A percentile compares a stretch with the other conserved stretches of the same genome.
phyloP scores from a whole-genome alignment of 2,888 invertebrate species.

The Drosophila birchii region DNA sequence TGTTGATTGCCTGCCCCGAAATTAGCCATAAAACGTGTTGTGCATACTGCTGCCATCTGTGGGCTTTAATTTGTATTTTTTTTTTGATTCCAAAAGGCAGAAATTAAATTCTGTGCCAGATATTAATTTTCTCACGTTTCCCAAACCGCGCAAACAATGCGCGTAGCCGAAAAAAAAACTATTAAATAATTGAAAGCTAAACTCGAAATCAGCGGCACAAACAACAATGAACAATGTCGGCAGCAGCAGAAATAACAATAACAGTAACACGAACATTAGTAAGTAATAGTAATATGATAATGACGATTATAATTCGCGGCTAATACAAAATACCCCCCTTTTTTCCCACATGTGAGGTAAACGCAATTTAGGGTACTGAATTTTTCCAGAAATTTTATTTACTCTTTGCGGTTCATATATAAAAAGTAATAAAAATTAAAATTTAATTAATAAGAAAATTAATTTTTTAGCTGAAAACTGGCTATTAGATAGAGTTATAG shows the following conservation, averaged over 20 bases:
- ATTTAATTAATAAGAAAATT: background rate
- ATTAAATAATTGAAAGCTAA: conserved; percentile 71
- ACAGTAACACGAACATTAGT: conserved; percentile 38
- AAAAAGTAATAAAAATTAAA: no score
- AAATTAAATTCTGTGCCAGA: conserved; percentile 53
- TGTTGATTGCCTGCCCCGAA: conserved; percentile 48
- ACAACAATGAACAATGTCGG: conserved; percentile 15
- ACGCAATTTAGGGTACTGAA: conserved; percentile 1
- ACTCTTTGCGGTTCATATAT: fast-evolving
- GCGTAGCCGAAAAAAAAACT: conserved; percentile 36
- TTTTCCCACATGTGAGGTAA: conserved; percentile 39
- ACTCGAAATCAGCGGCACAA: conserved; percentile 30
- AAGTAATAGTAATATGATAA: conserved; percentile 58
- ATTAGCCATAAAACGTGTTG: conserved; percentile 78
- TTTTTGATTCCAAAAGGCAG: conserved; percentile 3
- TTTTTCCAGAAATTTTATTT: background rate
- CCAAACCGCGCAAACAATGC: conserved; percentile 14
- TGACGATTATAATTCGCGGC: conserved; percentile 55
- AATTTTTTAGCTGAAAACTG: background rate
- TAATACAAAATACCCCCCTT: conserved; percentile 58
- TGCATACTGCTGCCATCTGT: conserved; percentile 63
- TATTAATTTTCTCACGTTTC: conserved; percentile 74
- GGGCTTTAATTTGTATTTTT: background rate
- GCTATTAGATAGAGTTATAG: no score
- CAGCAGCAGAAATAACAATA: conserved; percentile 14